Evolutionary conservation across 1,140 invertebrate species (phyloP), one percentile per base, ranked within the genome.

Genomic region (Cydia fagiglandana): DNA sequence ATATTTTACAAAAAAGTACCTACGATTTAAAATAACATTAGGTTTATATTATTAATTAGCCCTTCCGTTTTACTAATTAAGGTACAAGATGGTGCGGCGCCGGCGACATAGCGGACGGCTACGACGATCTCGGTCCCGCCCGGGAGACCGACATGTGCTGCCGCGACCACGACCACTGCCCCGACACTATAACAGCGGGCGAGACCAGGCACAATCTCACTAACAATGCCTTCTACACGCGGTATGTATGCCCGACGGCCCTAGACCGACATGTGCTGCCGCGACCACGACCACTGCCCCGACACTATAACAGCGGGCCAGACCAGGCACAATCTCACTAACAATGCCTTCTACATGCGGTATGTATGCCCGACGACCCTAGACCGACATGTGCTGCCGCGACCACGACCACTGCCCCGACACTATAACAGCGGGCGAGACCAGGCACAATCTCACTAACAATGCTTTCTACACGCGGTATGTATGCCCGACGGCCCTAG

Each of bases 71-170:
- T 50, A 77, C 20, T 81, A n/a, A 87, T 88, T 88, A 90, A 81
- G 95, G 94, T 30, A 95, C 95, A 15, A 95, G 95, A 88, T 95
- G 95, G 95, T 95, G 95, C 81, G 97, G 97, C 45, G 93, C 94
- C 2, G 97, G 97, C 2, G 96, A 97, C 84, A 92, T 95, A 15
- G 95, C 97, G 0, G 86, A 94, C 28, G 91, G 94, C 81, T 95
- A 95, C 79, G 91, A 96, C 34, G 96, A 97, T 82, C 89, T 97
- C 6, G 97, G 97, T 0, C 76, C 85, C 7, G 94, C 94, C 45
- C 83, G 85, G 12, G 94, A 96, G 64, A 95, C 96, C 0, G 97
- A 98, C 84, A 94, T 90, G 41, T 98, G 97, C 84, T 98, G 97
- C 88, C 91, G 97, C 1, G 93, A 93, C 0, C 97, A 97, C 81